phyloP scores from a whole-genome alignment of 2,888 invertebrate genomes.

The Tiliacea citrago region DNA sequence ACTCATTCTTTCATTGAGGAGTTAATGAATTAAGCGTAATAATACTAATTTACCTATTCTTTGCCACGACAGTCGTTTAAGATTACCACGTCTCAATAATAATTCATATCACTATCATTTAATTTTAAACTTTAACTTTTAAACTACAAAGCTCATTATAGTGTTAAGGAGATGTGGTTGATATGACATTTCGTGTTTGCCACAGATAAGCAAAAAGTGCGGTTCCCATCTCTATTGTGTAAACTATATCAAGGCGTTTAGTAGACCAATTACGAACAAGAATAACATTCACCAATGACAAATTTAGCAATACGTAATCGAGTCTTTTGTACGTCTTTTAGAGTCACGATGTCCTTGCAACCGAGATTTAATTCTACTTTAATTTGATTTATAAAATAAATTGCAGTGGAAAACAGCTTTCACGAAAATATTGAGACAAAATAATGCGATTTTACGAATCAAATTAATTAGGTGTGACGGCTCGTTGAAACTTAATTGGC shows the following conservation, averaged over 20 bases:
- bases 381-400: slow-evolving; percentile 25
- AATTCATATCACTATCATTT: not conserved
- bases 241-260: slow-evolving; percentile 69
- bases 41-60: slow-evolving; percentile 51
- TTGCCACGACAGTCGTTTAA: slow-evolving; percentile 57
- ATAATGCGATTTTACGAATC: slow-evolving; percentile 30
- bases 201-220: slow-evolving; percentile 62
- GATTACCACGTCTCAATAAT: slow-evolving; percentile 24
- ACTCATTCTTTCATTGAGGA: slow-evolving; percentile 36
- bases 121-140: slow-evolving; percentile 24
- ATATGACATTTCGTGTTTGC: slow-evolving; percentile 35
- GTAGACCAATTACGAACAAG: slow-evolving; percentile 65
- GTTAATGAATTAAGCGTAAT: slow-evolving; percentile 48
- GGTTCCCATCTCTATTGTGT: slow-evolving; percentile 69
- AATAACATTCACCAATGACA: slow-evolving; percentile 62
- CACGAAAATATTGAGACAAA: slow-evolving; percentile 34
- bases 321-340: slow-evolving; percentile 30
- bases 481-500: slow-evolving; percentile 15
- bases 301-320: slow-evolving; percentile 60
- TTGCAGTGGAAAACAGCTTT: slow-evolving; percentile 19
- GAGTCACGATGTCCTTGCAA: slow-evolving; percentile 8
- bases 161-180: not conserved
- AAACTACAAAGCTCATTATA: slow-evolving; percentile 12
- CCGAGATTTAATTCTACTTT: not conserved
- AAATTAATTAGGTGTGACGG: slow-evolving; percentile 18